Evolutionary conservation across 2,797 vertebrate genomes (phyloP).

Genomic region (Enteromius unitaeniatus): DNA sequence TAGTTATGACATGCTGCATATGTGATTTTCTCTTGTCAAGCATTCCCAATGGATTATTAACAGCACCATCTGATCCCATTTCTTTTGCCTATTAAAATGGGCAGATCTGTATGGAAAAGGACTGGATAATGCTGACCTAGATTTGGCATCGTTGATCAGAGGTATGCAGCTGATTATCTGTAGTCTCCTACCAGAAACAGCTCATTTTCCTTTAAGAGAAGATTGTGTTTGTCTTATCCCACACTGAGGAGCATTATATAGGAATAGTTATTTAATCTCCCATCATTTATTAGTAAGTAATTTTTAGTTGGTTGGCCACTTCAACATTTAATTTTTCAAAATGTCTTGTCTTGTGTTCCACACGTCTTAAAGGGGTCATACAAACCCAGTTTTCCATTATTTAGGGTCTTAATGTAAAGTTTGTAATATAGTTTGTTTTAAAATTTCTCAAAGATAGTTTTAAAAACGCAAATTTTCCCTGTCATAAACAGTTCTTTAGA

Average conservation of each 20-base stretch:
- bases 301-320: neutral
- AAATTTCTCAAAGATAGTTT: no score
- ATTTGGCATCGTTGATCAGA: conserved; percentile 10
- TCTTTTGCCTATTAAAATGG: conserved; percentile 2
- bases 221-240: conserved; percentile 7
- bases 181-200: neutral
- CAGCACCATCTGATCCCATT: conserved; percentile 5
- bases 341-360: neutral
- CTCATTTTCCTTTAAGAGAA: conserved; percentile 3
- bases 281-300: neutral
- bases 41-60: conserved; percentile 40
- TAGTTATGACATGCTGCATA: neutral
- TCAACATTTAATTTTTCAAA: neutral
- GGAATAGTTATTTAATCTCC: neutral
- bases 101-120: neutral
- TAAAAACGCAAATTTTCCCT: no score
- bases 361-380: neutral
- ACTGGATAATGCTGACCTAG: neutral
- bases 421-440: no score
- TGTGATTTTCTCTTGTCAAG: neutral
- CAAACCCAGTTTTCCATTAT: no score
- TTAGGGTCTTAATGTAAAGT: no score
- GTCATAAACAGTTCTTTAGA: no score
- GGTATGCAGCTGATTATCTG: conserved; percentile 11
- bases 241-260: neutral